Evolutionary conservation across 2,113 vertebrate species (phyloP), one percentile per base, ranked within the genome.

Genomic region (Cettia cetti): DNA sequence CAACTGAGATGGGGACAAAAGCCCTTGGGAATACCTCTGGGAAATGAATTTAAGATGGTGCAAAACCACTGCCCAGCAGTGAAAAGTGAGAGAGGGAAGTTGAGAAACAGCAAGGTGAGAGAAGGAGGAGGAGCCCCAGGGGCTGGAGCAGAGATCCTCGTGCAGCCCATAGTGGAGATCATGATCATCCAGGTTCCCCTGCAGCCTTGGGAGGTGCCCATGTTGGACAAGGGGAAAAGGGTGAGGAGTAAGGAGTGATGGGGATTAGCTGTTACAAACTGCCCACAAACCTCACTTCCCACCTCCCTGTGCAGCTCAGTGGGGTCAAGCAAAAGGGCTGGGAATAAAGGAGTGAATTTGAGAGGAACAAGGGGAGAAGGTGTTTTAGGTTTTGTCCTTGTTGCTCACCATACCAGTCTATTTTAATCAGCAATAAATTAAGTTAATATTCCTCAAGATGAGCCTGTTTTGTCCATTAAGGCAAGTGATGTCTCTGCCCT

Each of bases 271-370:
- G 12, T 23, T n/a, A 53, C 0, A 6, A 85, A 75, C 30, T 30
- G 42, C 35, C 15, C 39, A 42, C 45, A 74, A 10, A 17, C 3
- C 10, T 70, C 13, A 30, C 6, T 42, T 37, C 57, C 16, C 33
- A 72, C 1, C 7, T 13, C 11, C 7, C 30, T 40, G 27, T 0
- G 2, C 31, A 35, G 37, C 50, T 52, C 23, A 23, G 6, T 3
- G 2, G 0, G 1, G 8, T 4, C 19, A 61, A 28, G 7, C 13
- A 24, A n/a, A 68, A 42, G 18, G 49, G 33, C 0, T 52, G 69
- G 9, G 30, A 80, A 82, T 13, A n/a, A 77, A 86, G 15, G 13
- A 70, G 2, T 13, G 31, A 80, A 86, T 17, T 6, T 72, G 21
- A 80, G 60, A 15, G 16, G 17, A 75, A 78, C 17, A 53, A 49